Evolutionary conservation across 2,113 vertebrate species (phyloP), one percentile per base, ranked within the genome.

Genomic region (Rallus limicola): DNA sequence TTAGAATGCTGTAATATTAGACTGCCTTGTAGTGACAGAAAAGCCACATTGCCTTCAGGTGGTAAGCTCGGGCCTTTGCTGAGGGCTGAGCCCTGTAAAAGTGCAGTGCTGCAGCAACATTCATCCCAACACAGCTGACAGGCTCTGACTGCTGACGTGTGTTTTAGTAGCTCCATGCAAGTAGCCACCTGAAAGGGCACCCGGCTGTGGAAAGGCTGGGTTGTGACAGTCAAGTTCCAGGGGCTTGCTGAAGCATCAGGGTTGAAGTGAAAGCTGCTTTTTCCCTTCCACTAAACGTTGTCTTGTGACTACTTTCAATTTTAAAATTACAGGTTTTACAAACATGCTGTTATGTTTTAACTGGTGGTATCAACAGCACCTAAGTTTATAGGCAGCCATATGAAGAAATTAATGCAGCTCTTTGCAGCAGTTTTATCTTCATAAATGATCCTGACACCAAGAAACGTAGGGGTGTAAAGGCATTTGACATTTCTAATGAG

Each of bases 81-180:
- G 44, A 75, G 59, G 26, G n/a, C 76, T 6, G 3, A 76, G 75
- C 15, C 26, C 11, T 76, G 15, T 28, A 46, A 17, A 16, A 8
- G 3, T 1, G 2, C 4, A 3, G 34, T 46, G 24, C 60, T 59
- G 48, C 31, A 70, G n/a, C 20, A 33, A 5, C 4, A 21, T 21
- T 74, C 4, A 0, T 62, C 74, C 13, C 60, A 78, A 2, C 18
- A 85, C 28, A 4, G 24, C 62, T 16, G 0, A 55, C 33, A 11
- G 55, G 67, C 25, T 60, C 40, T 3, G 6, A 1, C 36, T 64
- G 33, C 70, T 33, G 38, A 55, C 21, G 4, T 74, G 20, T 34
- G 21, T 78, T 82, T 29, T 17, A 42, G 60, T 21, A 48, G 46
- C 34, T 92, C 38, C 26, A 2, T 0, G 0, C 18, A 38, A 60